Evolutionary conservation across 2,113 vertebrate genomes (phyloP).

Genomic region (Malurus cyaneus): DNA sequence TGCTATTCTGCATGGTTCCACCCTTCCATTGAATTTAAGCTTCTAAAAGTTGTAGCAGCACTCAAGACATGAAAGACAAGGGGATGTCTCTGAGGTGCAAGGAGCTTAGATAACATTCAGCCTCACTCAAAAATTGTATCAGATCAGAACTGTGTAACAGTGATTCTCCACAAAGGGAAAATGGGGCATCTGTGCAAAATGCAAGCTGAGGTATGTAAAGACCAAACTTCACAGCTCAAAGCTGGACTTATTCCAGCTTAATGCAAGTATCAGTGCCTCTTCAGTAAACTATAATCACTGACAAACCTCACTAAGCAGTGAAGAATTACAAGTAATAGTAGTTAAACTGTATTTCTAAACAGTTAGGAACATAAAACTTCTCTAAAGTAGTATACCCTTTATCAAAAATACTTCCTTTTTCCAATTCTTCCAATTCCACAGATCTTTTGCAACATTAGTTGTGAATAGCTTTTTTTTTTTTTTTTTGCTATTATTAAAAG

Average conservation of each 20-base stretch:
- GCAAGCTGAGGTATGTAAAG: background rate
- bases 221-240: background rate
- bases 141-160: background rate
- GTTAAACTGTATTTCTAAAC: background rate
- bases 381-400: background rate
- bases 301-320: background rate
- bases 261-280: background rate
- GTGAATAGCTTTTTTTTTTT: background rate
- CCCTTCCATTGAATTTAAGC: background rate
- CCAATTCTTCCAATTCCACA: background rate
- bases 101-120: background rate
- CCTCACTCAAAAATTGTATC: background rate
- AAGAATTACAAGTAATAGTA: background rate
- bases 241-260: background rate
- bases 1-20: background rate
- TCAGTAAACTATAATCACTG: background rate
- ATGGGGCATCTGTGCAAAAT: background rate
- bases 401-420: background rate
- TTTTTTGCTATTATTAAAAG: background rate
- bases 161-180: background rate
- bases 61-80: accelerated
- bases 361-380: background rate
- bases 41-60: background rate
- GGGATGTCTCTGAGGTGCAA: background rate
- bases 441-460: background rate